These are phyloP conservation scores for Aphelinus atriplicis DNA, from an alignment of 1,140 invertebrate genomes.

Conservation along the genomic window DNA sequence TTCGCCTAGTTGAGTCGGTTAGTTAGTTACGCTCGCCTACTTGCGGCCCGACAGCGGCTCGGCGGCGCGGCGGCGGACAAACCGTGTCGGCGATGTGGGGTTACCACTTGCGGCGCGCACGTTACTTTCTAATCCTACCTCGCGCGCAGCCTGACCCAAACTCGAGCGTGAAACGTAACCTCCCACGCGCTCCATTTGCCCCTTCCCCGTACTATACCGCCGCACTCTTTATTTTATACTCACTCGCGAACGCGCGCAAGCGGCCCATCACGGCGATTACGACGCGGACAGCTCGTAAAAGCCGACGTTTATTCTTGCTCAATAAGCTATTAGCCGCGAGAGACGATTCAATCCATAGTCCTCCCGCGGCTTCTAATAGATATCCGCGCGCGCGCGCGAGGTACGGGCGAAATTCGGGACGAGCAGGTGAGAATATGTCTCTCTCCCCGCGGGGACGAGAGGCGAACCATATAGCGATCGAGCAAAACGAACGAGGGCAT, in stretches of 20 bases:
- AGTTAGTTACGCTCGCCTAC: slow-evolving; percentile 53
- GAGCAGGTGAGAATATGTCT: too few species aligned
- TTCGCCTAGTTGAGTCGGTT: slow-evolving; percentile 51
- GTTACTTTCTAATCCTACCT: slow-evolving; percentile 48
- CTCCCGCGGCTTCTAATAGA: too few species aligned
- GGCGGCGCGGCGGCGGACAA: slow-evolving; percentile 44
- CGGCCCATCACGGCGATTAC: not conserved
- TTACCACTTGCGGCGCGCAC: slow-evolving; percentile 45
- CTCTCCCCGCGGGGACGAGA: too few species aligned
- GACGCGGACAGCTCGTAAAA: not conserved
- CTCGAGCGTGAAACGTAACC: slow-evolving; percentile 32
- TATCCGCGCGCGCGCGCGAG: too few species aligned
- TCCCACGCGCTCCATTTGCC: slow-evolving; percentile 35
- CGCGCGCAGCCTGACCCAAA: slow-evolving; percentile 36
- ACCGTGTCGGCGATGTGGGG: slow-evolving; percentile 51
- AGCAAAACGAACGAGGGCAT: slow-evolving; percentile 21
- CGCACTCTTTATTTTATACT: slow-evolving; percentile 1
- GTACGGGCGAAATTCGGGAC: too few species aligned
- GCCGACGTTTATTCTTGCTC: too few species aligned
- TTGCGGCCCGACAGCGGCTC: slow-evolving; percentile 34
- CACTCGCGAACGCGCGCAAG: not conserved
- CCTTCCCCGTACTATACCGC: slow-evolving; percentile 2
- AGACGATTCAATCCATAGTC: too few species aligned
- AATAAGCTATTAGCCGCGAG: too few species aligned
- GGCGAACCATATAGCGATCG: too few species aligned